These are phyloP conservation scores for Epizoanthus ramosus DNA, from an alignment of 92 coral and sea anemone genomes.

Conservation along the genomic window DNA sequence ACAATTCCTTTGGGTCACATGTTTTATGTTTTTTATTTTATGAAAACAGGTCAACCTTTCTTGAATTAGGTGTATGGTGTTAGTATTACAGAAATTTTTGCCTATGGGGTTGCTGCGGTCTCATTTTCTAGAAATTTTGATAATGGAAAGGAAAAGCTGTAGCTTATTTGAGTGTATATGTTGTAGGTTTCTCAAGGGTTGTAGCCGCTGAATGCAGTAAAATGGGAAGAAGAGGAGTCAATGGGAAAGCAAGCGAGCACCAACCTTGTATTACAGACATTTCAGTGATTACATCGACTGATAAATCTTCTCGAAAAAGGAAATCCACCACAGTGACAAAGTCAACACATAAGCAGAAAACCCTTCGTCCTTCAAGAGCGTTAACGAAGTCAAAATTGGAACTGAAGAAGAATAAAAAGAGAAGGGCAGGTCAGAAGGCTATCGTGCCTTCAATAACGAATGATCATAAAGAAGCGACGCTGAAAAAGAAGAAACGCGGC, in stretches of 20 bases:
- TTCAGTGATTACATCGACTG: background rate
- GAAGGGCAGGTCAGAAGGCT: background rate
- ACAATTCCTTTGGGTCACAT: no score
- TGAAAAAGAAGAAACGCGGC: background rate
- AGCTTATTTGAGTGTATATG: no score
- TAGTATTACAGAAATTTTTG: no score
- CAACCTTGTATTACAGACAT: background rate
- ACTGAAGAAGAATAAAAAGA: background rate
- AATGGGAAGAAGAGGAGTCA: background rate
- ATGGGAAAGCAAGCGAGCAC: background rate
- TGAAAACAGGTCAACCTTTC: no score
- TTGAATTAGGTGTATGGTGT: no score
- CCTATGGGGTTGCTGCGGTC: no score
- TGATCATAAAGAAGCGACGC: background rate
- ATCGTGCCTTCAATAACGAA: background rate
- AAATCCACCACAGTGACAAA: background rate
- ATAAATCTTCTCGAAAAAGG: background rate
- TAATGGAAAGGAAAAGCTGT: no score
- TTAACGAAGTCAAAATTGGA: background rate
- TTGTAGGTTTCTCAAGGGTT: no score
- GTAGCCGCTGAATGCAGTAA: background rate
- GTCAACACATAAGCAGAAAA: no score
- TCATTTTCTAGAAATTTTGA: no score
- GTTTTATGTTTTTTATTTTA: no score
- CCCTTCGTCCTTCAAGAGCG: background rate